Conservation (phyloP, 1,140 invertebrate species). For the Luehdorfia chinensis region DNA sequence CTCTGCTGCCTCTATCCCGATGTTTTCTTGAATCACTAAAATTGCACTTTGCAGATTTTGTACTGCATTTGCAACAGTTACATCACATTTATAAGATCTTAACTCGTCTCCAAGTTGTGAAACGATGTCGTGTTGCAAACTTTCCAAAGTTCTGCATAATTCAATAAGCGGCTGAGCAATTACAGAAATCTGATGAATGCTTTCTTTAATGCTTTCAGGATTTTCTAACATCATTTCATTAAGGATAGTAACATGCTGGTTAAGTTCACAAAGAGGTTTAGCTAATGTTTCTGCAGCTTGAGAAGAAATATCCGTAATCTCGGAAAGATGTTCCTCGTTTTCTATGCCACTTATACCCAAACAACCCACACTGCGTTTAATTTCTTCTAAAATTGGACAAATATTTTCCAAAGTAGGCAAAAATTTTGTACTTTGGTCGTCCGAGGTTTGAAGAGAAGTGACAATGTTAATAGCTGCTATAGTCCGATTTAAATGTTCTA, state of each 20-base stretch:
- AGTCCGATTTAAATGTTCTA: slow-evolving; percentile 52
- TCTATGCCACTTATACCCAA: slow-evolving; percentile 25
- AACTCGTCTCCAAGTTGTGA: slow-evolving; percentile 58
- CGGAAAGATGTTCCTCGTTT: slow-evolving; percentile 41
- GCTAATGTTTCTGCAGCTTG: slow-evolving; percentile 40
- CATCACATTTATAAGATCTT: slow-evolving; percentile 32
- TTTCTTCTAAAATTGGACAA: slow-evolving; percentile 40
- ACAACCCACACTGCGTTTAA: slow-evolving; percentile 47
- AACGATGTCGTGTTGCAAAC: slow-evolving; percentile 69
- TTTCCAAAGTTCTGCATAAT: slow-evolving; percentile 67
- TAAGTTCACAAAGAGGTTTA: slow-evolving; percentile 55
- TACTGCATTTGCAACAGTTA: slow-evolving; percentile 71
- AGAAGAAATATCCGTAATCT: slow-evolving; percentile 59
- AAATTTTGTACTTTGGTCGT: slow-evolving; percentile 30
- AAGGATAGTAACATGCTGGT: slow-evolving; percentile 51
- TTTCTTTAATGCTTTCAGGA: slow-evolving; percentile 51
- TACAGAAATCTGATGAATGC: slow-evolving; percentile 60
- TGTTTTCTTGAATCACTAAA: slow-evolving; percentile 72
- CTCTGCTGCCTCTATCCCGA: slow-evolving; percentile 59
- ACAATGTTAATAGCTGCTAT: slow-evolving; percentile 46
- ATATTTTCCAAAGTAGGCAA: slow-evolving; percentile 44
- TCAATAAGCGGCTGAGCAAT: slow-evolving; percentile 76
- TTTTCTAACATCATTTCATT: slow-evolving; percentile 59
- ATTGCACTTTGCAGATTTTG: slow-evolving; percentile 77
- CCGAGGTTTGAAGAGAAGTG: slow-evolving; percentile 36